Conservation (phyloP, 2,888 invertebrate species). For the Brachynemurus nebulosus region DNA sequence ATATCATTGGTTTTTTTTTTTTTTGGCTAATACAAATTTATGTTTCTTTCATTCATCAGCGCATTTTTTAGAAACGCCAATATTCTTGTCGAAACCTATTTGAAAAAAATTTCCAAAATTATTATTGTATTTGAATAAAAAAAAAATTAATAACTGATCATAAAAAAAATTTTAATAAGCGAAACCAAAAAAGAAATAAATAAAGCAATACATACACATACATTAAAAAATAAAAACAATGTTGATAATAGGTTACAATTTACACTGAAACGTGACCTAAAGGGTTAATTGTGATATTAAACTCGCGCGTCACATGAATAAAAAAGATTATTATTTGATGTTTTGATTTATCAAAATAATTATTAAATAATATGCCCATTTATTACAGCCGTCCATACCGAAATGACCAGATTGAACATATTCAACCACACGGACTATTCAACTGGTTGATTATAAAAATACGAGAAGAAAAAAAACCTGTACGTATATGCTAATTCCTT, state of each 20-base stretch:
- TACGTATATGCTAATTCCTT: constrained; percentile 34
- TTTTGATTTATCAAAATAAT: constrained; percentile 36
- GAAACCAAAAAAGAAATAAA: constrained; percentile 2
- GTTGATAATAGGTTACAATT: constrained; percentile 11
- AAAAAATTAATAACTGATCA: too few species aligned
- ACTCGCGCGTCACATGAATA: constrained; percentile 26
- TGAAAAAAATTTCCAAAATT: too few species aligned
- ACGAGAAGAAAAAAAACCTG: too few species aligned
- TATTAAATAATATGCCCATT: constrained; percentile 33
- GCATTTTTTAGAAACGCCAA: too few species aligned
- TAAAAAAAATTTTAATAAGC: too few species aligned
- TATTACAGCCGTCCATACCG: constrained; percentile 24
- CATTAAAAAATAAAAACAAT: constrained; percentile 2
- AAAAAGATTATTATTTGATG: constrained; percentile 32
- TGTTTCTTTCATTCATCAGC: too few species aligned
- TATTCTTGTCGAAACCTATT: too few species aligned
- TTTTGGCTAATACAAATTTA: too few species aligned
- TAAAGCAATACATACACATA: background rate
- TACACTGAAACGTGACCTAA: constrained; percentile 12
- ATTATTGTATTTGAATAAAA: too few species aligned
- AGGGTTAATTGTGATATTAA: constrained; percentile 11
- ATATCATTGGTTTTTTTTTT: too few species aligned
- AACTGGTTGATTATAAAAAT: constrained; percentile 20
- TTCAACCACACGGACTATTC: constrained; percentile 4
- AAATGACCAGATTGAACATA: background rate